Evolutionary conservation across 2,888 invertebrate species (phyloP).

Genomic region (Epistrophella euchroma): DNA sequence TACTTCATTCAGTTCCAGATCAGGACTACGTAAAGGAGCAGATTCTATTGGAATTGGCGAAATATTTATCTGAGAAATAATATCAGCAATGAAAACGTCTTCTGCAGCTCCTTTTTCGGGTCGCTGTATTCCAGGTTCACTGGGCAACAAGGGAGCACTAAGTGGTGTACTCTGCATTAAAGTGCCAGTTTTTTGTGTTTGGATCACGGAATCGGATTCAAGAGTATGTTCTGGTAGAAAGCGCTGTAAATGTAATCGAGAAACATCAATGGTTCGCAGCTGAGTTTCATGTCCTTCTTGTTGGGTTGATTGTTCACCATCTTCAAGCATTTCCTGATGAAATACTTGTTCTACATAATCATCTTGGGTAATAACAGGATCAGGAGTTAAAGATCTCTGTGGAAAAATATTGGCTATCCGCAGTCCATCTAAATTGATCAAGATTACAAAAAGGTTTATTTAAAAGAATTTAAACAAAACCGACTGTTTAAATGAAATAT

Average conservation of each 20-base stretch:
- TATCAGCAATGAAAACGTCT: conserved; percentile 31
- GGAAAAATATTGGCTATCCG: neutral
- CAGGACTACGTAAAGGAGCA: neutral
- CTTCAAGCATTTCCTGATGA: neutral
- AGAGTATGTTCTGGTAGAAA: neutral
- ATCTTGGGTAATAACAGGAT: neutral
- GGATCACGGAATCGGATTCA: neutral
- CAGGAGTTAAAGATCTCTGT: neutral
- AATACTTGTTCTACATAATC: neutral
- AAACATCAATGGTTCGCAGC: neutral
- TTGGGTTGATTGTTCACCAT: neutral
- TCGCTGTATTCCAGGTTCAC: neutral
- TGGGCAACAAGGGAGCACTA: conserved; percentile 9
- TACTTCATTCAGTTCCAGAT: neutral
- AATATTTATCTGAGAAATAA: conserved; percentile 51
- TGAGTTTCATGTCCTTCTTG: neutral
- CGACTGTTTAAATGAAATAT: conserved; percentile 38
- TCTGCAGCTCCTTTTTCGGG: neutral
- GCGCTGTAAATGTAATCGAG: neutral
- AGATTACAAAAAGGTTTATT: neutral
- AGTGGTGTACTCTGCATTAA: conserved; percentile 60
- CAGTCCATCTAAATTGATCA: conserved; percentile 10
- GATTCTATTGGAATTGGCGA: conserved; percentile 33
- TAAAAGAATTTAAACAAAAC: neutral
- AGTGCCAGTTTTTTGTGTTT: conserved; percentile 8